phyloP scores from a whole-genome alignment of 2,888 invertebrate genomes.

The Unio pictorum region DNA sequence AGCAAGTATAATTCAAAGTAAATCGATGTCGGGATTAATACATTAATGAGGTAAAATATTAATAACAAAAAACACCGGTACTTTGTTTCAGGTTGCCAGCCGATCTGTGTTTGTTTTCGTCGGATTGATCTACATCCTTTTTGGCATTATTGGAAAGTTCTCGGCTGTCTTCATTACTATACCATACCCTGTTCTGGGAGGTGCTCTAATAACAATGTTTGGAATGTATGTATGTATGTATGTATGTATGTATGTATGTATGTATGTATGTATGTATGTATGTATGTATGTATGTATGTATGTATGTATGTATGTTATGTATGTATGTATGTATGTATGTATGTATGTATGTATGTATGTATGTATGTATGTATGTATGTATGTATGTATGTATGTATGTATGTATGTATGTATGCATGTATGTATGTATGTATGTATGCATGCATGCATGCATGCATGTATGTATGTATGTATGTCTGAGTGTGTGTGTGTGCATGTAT shows the following conservation, averaged over 20 bases:
- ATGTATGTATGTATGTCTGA: no score
- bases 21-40: no score
- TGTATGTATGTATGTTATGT: constrained; percentile 10
- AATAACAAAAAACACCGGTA: not conserved
- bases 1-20: no score
- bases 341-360: not conserved
- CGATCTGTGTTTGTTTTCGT: constrained; percentile 69
- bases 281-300: no score
- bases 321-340: not conserved
- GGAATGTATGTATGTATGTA: no score
- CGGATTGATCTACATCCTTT: constrained; percentile 69
- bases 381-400: not conserved
- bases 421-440: no score
- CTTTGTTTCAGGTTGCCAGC: constrained; percentile 67
- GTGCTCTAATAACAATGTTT: constrained; percentile 56
- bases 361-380: not conserved
- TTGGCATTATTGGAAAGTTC: constrained; percentile 72
- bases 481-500: no score
- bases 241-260: no score
- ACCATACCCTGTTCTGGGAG: constrained; percentile 72
- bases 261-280: no score
- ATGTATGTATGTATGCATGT: no score
- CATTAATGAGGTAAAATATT: no score
- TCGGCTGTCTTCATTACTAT: constrained; percentile 72
- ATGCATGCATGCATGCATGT: not conserved